Evolutionary conservation across 2,113 vertebrate species (phyloP).

Genomic region (Rostratula benghalensis): DNA sequence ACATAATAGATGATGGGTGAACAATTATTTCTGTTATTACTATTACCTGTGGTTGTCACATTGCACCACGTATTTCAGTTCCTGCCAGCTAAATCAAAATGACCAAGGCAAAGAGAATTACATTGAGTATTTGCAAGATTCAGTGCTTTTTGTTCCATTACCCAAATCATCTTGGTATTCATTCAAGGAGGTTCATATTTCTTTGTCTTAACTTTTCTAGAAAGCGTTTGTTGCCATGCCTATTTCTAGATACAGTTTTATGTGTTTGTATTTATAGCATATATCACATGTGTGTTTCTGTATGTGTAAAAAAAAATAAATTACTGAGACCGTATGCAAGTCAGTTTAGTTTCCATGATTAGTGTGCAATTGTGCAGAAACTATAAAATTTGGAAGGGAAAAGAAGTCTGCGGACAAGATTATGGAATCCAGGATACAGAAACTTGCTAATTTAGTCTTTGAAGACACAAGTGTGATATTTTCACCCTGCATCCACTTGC

Average conservation of each 20-base stretch:
- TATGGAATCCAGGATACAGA: background rate
- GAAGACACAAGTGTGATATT: slow-evolving; percentile 32
- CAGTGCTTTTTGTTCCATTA: background rate
- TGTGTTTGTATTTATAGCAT: background rate
- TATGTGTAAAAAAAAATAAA: background rate
- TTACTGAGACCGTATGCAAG: background rate
- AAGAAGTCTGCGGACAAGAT: background rate
- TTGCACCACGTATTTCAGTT: background rate
- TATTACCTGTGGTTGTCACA: background rate
- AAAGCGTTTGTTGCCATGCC: background rate
- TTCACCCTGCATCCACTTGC: slow-evolving; percentile 37
- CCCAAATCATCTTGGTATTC: background rate
- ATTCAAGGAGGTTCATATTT: background rate
- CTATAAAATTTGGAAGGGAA: background rate
- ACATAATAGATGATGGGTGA: background rate
- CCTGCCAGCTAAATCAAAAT: background rate
- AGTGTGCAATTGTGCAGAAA: background rate
- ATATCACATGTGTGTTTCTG: background rate
- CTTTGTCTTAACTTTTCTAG: background rate
- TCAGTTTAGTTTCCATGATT: background rate
- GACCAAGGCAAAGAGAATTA: background rate
- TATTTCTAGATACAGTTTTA: background rate
- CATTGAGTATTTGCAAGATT: background rate
- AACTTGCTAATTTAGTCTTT: slow-evolving; percentile 35
- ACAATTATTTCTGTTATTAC: background rate